Evolutionary conservation across 2,797 vertebrate species (phyloP).

Genomic region (Acanthopagrus latus): DNA sequence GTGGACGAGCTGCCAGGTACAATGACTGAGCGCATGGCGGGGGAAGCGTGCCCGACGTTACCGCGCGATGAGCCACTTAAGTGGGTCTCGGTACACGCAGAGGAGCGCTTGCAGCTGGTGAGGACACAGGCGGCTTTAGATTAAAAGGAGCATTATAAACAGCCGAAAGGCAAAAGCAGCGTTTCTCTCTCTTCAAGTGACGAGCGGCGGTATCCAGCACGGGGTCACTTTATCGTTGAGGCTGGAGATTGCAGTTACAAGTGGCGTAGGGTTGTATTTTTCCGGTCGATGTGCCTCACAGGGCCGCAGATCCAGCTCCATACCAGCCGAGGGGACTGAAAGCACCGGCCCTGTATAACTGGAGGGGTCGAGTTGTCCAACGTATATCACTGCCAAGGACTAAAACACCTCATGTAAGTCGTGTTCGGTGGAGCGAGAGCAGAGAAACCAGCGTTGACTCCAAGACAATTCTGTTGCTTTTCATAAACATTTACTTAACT

Average conservation of each 20-base stretch:
- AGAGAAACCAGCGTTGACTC: not conserved
- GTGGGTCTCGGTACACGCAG: slow-evolving; percentile 45
- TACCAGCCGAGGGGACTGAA: slow-evolving; percentile 34
- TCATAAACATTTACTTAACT: not conserved
- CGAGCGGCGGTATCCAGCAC: not conserved
- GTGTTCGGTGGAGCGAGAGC: not conserved
- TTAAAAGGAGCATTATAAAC: slow-evolving; percentile 54
- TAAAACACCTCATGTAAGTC: slow-evolving; percentile 38
- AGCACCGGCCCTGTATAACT: slow-evolving; percentile 23
- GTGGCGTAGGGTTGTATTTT: slow-evolving; percentile 40
- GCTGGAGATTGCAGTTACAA: slow-evolving; percentile 23
- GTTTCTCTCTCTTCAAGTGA: not conserved
- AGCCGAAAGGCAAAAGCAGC: slow-evolving; percentile 34
- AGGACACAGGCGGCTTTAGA: slow-evolving; percentile 49
- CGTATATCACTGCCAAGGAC: slow-evolving; percentile 24
- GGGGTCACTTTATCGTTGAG: slow-evolving; percentile 17
- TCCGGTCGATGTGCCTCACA: not conserved
- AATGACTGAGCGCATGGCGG: slow-evolving; percentile 50
- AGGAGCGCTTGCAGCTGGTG: slow-evolving; percentile 50
- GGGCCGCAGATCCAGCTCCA: slow-evolving; percentile 7
- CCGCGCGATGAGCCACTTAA: slow-evolving; percentile 61
- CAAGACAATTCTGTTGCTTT: not conserved
- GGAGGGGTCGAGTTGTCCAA: slow-evolving; percentile 35
- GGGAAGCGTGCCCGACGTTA: slow-evolving; percentile 49
- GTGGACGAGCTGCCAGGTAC: slow-evolving; percentile 66